Evolutionary conservation across 2,113 vertebrate genomes (phyloP), one percentile per base, ranked within the genome.

Genomic region (Thamnaconus septentrionalis): DNA sequence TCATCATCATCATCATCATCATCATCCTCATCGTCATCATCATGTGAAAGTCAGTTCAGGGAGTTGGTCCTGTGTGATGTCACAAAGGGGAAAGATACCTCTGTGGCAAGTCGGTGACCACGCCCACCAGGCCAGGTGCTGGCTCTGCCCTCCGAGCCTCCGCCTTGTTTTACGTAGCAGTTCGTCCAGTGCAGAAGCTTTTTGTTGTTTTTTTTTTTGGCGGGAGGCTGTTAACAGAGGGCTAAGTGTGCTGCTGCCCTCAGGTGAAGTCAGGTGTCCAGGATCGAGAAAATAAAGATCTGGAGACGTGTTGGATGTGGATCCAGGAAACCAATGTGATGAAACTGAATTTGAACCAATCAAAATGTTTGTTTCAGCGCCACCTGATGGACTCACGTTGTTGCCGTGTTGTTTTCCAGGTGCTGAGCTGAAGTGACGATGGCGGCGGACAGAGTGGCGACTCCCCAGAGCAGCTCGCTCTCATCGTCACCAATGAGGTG

Each of bases 401-500:
- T 50, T 47, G 6, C 46, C 41, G 39, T 78, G 39, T 67, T 68
- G n/a, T 69, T 49, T 84, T 80, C 11, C 79, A 91, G 91, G 87
- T 71, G 78, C 70, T 66, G 75, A 80, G 66, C 66, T 81, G 73
- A 89, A 77, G 72, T 74, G 18, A 76, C 75, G 41, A 69, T 73
- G 75, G 75, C 72, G 46, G 49, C 87, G 0, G 86, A 91, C 76
- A 92, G 85, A 62, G 94, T 95, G 94, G 91, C 94, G 1, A 90
- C 83, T 41, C 85, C 94, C 59, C 88, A 87, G 71, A 88, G 93
- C 61, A 64, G 61, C 93, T 55, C 92, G 2, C 81, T 92, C 8
- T 89, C 91, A 0, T 84, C 93, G 53, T 92, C 93, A 9, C 92
- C 93, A 42, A 93, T 94, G 78, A 93, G 94, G 96, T 93, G 90